Percentiles rank a stretch among this genome's conserved stretches.
Evolutionary conservation across 92 coral and sea anemone species (phyloP).

Genomic region (Parazoanthus atlanticus): DNA sequence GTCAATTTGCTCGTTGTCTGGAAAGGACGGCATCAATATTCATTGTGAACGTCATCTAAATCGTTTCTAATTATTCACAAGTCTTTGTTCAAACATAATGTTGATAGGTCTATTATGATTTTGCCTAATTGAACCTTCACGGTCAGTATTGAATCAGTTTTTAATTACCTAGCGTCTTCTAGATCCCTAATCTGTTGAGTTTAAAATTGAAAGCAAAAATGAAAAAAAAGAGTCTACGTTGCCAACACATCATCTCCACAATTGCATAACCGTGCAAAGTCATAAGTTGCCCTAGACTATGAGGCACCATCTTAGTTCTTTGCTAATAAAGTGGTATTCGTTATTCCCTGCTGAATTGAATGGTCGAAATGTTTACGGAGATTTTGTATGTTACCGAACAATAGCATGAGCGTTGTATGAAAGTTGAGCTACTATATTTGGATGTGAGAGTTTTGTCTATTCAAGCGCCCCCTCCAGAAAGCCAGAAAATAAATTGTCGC

Average conservation of each 20-base stretch:
- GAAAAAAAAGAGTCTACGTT: background rate
- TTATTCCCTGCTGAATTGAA: no score
- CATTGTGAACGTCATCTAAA: background rate
- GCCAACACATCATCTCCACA: background rate
- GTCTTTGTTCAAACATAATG: constrained; percentile 22
- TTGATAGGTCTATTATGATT: background rate
- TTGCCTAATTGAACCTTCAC: constrained; percentile 19
- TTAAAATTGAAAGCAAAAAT: background rate
- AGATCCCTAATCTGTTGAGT: constrained; percentile 1
- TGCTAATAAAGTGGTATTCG: no score
- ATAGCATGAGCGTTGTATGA: no score
- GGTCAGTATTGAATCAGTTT: constrained; percentile 1
- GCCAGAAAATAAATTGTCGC: no score
- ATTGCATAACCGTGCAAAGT: background rate
- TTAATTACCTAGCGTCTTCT: background rate
- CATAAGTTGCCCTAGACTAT: background rate
- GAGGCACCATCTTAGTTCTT: no score
- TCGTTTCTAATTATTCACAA: constrained; percentile 4
- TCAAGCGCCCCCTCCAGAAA: no score
- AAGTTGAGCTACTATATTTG: no score
- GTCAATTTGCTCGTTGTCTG: background rate
- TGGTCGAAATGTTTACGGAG: no score
- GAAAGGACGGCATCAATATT: background rate
- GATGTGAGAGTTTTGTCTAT: no score
- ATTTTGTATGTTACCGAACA: no score